Evolutionary conservation across 2,888 invertebrate genomes (phyloP).

Genomic region (Euzophera pinguis): DNA sequence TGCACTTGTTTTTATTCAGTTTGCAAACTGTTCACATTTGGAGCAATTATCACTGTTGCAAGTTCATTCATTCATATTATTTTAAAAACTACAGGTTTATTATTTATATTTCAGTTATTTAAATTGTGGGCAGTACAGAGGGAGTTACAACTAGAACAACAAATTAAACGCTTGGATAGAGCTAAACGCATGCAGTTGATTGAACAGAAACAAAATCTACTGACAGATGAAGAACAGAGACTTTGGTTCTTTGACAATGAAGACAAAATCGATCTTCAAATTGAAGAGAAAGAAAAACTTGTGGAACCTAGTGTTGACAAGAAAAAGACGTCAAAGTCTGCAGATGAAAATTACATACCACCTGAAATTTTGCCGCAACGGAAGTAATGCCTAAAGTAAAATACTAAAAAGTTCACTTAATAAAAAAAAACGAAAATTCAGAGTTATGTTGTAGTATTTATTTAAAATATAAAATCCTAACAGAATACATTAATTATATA

Average conservation of each 20-base stretch:
- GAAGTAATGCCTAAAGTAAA: slow-evolving; percentile 23
- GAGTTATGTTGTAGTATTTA: no score
- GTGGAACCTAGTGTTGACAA: slow-evolving; percentile 46
- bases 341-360: slow-evolving; percentile 84
- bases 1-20: no score
- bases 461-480: no score
- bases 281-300: slow-evolving; percentile 79
- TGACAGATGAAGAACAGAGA: slow-evolving; percentile 81
- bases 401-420: no score
- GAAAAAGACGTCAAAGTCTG: slow-evolving; percentile 64
- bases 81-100: no score
- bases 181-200: slow-evolving; percentile 67
- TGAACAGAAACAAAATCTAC: slow-evolving; percentile 73
- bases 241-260: slow-evolving; percentile 91
- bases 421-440: no score
- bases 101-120: slow-evolving; percentile 70
- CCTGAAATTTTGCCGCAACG: slow-evolving; percentile 81
- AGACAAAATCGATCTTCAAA: slow-evolving; percentile 85
- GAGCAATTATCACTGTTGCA: no score
- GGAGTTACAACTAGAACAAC: slow-evolving; percentile 77
- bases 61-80: no score
- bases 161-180: slow-evolving; percentile 80
- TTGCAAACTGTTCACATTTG: no score
- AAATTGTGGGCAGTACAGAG: slow-evolving; percentile 80
- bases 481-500: no score